phyloP scores from a whole-genome alignment of 2,888 invertebrate species.

The Pediacus dermestoides region DNA sequence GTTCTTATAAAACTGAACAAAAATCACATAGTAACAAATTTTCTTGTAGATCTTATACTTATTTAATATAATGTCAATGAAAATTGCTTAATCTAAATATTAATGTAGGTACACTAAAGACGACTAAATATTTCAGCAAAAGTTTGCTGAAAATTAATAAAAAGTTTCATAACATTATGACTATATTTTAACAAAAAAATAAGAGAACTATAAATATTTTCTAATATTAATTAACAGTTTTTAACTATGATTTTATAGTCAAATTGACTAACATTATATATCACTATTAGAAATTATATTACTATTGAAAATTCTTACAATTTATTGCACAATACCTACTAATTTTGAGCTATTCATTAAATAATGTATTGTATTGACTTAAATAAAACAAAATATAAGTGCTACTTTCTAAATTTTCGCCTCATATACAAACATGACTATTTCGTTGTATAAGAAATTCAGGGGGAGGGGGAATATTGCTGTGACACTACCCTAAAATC shows the following conservation, averaged over 20 bases:
- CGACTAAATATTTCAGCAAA: slow-evolving; percentile 27
- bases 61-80: slow-evolving; percentile 28
- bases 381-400: slow-evolving; percentile 9
- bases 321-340: slow-evolving; percentile 35
- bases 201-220: slow-evolving; percentile 21
- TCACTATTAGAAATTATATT: slow-evolving; percentile 30
- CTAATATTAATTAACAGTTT: slow-evolving; percentile 24
- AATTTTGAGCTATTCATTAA: slow-evolving; percentile 28
- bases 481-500: too few species aligned
- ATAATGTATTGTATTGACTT: slow-evolving; percentile 12
- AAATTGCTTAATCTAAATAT: slow-evolving; percentile 24
- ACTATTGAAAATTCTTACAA: slow-evolving; percentile 25
- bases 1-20: slow-evolving; percentile 18
- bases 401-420: too few species aligned
- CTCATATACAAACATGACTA: too few species aligned
- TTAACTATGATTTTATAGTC: slow-evolving; percentile 29
- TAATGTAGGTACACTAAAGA: slow-evolving; percentile 30
- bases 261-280: slow-evolving; percentile 30
- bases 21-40: slow-evolving; percentile 21
- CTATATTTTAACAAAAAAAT: slow-evolving; percentile 25
- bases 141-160: slow-evolving; percentile 8
- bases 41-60: slow-evolving; percentile 23
- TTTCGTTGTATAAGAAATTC: too few species aligned
- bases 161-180: slow-evolving; percentile 19
- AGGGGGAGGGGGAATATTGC: too few species aligned